A percentile compares a stretch with the other conserved stretches of the same genome.
Conservation (phyloP, 30 jellyfish, hydroid and myxozoan genomes). For the Turritopsis dohrnii region DNA sequence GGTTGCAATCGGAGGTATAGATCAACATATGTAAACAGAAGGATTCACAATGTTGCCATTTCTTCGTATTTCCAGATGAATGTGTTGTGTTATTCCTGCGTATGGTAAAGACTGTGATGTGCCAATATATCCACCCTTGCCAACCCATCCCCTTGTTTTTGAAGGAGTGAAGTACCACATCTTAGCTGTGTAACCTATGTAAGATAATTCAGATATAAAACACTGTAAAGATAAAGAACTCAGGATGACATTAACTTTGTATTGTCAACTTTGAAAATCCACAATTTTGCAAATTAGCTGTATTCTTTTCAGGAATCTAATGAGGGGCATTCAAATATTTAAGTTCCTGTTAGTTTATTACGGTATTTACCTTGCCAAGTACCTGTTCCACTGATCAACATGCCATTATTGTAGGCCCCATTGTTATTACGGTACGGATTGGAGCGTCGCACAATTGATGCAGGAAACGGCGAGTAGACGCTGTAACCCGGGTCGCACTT, state of each 20-base stretch:
- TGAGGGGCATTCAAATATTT: no score
- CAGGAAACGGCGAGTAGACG: neutral
- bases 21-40: neutral
- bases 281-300: neutral
- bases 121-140: neutral
- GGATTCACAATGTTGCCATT: neutral
- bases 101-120: neutral
- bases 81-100: slow-evolving; percentile 1
- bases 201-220: no score
- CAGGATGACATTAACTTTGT: no score
- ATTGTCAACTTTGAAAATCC: neutral
- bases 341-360: no score
- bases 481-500: neutral
- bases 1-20: no score
- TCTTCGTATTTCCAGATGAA: neutral
- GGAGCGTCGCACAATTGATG: neutral
- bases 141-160: neutral
- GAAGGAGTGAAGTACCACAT: slow-evolving; percentile 10
- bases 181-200: neutral
- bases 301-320: neutral
- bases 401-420: neutral
- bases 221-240: no score
- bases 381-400: slow-evolving; percentile 7
- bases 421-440: neutral
- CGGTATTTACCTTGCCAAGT: slow-evolving; percentile 2